Evolutionary conservation across 2,888 invertebrate genomes (phyloP), one percentile per base, ranked within the genome.

Genomic region (Macrophya annulata): DNA sequence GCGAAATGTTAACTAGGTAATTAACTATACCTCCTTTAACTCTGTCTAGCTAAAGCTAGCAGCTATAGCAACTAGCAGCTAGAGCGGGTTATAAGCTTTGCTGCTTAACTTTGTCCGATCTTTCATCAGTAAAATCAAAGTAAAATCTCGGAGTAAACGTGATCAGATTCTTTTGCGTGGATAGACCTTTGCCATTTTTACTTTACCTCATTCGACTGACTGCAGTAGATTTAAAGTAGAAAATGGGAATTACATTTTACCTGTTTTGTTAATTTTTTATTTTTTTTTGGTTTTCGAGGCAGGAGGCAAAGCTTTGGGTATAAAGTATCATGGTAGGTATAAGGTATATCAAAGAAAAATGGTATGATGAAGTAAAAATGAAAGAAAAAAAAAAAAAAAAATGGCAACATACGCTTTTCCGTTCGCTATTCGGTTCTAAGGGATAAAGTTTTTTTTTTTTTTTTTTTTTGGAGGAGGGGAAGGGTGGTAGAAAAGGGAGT

Each of bases 71-170:
- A 3, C 31, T 31, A 31, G 55, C 51, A 25, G 55, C 55, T n/a
- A 55, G 55, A 43, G 21, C n/a, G 45, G 0, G 45, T 43, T 10
- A 25, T 10, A 25, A 25, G 43, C 25, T 51, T 77, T 77, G 10
- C 55, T 77, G 55, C 51, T 77, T 17, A 55, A 77, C 77, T 77
- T 55, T n/a, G 77, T 25, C 48, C 17, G 77, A 77, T 77, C 77
- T 77, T 77, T 51, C 25, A 77, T 77, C 77, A 77, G 77, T 55
- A 31, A 43, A 77, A 37, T 77, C 77, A 77, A 51, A 77, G 77
- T 55, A 21, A 51, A 77, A 77, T 77, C 77, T 77, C 72, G 21
- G 17, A n/a, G 51, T 12, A 37, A 55, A 77, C 77, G n/a, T 74
- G 21, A 55, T 37, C 62, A 48, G 17, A n/a, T 74, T 74, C 72